These are phyloP conservation scores for Patella pellucida DNA, from an alignment of 2,888 invertebrate species.

Conservation along the genomic window DNA sequence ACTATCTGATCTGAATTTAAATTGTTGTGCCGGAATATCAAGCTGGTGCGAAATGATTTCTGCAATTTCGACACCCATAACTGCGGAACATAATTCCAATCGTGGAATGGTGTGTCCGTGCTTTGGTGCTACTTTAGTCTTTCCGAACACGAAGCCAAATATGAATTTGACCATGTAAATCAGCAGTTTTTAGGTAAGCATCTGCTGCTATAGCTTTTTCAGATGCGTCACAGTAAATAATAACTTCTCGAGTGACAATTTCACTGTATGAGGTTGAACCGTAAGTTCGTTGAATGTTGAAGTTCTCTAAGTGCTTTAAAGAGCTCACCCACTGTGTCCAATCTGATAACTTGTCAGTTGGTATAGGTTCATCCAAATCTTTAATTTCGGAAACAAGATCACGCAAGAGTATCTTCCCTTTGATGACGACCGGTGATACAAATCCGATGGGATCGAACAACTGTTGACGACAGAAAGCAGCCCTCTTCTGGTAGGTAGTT, in stretches of 20 bases:
- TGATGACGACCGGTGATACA: conserved; percentile 22
- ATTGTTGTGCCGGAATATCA: not conserved
- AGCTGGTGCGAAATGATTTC: conserved; percentile 12
- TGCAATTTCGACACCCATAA: conserved; percentile 18
- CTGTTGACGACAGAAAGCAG: conserved; percentile 27
- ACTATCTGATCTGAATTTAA: conserved; percentile 10
- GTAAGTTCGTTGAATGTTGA: conserved; percentile 22
- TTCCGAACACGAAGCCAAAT: conserved; percentile 30
- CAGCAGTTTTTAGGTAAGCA: conserved; percentile 23
- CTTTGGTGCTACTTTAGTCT: conserved; percentile 28
- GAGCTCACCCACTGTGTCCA: conserved; percentile 25
- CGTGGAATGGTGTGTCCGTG: conserved; percentile 27
- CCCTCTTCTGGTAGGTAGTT: conserved; percentile 27
- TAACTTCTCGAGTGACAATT: conserved; percentile 18
- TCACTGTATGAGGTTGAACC: not conserved
- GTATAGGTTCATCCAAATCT: conserved; percentile 27
- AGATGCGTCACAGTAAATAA: conserved; percentile 34
- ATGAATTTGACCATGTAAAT: conserved; percentile 8
- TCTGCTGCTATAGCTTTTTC: conserved; percentile 29
- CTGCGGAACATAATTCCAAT: conserved; percentile 31
- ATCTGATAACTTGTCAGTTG: not conserved
- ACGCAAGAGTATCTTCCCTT: conserved; percentile 25
- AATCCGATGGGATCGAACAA: conserved; percentile 31
- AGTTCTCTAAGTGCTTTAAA: conserved; percentile 15
- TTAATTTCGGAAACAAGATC: conserved; percentile 11